phyloP scores from a whole-genome alignment of 2,888 invertebrate species.

The Tetropium fuscum region DNA sequence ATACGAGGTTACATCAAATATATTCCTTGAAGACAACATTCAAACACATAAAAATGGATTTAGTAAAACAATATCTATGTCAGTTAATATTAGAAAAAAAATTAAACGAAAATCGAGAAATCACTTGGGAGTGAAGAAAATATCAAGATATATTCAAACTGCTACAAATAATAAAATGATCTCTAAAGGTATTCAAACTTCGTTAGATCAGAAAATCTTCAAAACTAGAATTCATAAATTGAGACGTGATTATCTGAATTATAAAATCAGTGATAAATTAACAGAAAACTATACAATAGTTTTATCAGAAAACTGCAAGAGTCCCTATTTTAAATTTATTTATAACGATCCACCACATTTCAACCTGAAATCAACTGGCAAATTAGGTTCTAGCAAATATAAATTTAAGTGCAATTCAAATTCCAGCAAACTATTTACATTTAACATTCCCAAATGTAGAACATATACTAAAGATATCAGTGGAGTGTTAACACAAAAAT shows the following conservation, averaged over 20 bases:
- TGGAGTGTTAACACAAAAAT: no score
- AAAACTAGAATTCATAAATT: conserved; percentile 7
- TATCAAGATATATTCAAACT: conserved; percentile 34
- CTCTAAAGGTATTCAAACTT: conserved; percentile 38
- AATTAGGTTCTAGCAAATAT: conserved; percentile 27
- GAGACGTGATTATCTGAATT: neutral
- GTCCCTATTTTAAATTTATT: conserved; percentile 38
- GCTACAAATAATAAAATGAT: conserved; percentile 24
- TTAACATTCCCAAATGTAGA: no score
- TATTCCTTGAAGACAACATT: conserved; percentile 45
- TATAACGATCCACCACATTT: conserved; percentile 19
- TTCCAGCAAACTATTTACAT: conserved; percentile 33
- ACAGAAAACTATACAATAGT: conserved; percentile 42
- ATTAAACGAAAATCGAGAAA: conserved; percentile 8
- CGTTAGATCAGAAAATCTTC: conserved; percentile 9
- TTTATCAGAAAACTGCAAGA: conserved; percentile 30
- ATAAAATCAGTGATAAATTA: neutral
- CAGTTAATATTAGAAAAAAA: conserved; percentile 45
- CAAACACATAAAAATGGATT: conserved; percentile 38
- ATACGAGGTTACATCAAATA: conserved; percentile 48
- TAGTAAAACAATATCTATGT: conserved; percentile 50
- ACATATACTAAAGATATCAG: no score
- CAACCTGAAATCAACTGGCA: neutral
- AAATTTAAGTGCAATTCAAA: conserved; percentile 29
- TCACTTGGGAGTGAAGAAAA: neutral